Conservation (phyloP, 2,888 invertebrate genomes). For the Globia sparganii region DNA sequence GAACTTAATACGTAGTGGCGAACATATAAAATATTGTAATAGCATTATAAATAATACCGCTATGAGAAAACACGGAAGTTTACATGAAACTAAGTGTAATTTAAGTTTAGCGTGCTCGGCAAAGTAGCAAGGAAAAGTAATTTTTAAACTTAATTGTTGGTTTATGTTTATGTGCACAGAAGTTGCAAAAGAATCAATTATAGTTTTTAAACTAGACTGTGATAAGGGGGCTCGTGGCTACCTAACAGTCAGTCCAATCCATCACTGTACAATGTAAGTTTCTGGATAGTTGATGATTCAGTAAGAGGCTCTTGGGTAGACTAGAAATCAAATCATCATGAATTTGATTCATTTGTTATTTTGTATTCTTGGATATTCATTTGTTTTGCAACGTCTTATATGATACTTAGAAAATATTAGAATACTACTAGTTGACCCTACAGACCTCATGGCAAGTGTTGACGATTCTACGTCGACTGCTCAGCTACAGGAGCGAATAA, state of each 20-base stretch:
- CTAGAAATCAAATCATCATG: not conserved
- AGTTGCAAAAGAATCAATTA: slow-evolving; percentile 20
- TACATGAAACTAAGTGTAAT: slow-evolving; percentile 59
- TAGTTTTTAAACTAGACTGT: slow-evolving; percentile 19
- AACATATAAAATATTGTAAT: slow-evolving; percentile 53
- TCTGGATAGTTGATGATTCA: not conserved
- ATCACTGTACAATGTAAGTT: not conserved
- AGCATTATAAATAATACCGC: slow-evolving; percentile 53
- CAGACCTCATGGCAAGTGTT: no score
- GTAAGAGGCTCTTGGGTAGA: not conserved
- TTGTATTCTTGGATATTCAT: not conserved
- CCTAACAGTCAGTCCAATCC: not conserved
- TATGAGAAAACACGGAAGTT: slow-evolving; percentile 51
- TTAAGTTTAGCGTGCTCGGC: slow-evolving; percentile 61
- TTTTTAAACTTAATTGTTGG: slow-evolving; percentile 45
- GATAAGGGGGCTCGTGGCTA: not conserved
- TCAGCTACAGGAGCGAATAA: no score
- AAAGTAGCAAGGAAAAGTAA: slow-evolving; percentile 35
- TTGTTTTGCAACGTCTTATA: not conserved
- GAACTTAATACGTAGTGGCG: slow-evolving; percentile 41
- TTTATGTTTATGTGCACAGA: slow-evolving; percentile 11
- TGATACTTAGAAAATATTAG: not conserved
- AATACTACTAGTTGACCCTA: no score
- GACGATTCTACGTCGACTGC: no score
- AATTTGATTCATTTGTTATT: not conserved